A percentile compares a stretch with the other conserved stretches of the same genome.
These are phyloP conservation scores for Drosophila birchii DNA, from an alignment of 2,888 invertebrate species.

Conservation along the genomic window DNA sequence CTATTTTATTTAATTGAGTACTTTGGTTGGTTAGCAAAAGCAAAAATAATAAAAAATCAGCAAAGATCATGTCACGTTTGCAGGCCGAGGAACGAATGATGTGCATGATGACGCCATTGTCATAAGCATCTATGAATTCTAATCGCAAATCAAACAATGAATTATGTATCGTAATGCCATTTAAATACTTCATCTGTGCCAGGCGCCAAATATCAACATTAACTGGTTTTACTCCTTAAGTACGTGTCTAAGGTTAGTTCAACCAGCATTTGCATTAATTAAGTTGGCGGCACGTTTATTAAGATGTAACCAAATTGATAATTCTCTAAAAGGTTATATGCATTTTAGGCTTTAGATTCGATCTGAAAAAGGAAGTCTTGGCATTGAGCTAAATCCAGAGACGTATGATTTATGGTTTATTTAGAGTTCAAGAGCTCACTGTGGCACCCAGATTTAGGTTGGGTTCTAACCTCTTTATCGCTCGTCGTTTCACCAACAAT, in stretches of 20 bases:
- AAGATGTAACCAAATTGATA: constrained; percentile 22
- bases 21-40: constrained; percentile 32
- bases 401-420: neutral
- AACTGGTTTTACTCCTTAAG: constrained; percentile 29
- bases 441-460: constrained; percentile 2
- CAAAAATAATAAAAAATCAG: constrained; percentile 20
- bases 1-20: constrained; percentile 72
- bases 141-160: constrained; percentile 64
- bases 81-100: constrained; percentile 23
- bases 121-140: constrained; percentile 49
- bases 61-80: constrained; percentile 55
- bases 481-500: constrained; percentile 14
- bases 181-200: constrained; percentile 23
- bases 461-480: neutral
- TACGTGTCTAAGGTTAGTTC: constrained; percentile 33
- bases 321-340: constrained; percentile 14
- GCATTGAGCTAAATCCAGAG: neutral
- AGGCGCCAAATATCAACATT: constrained; percentile 32
- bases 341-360: constrained; percentile 1
- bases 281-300: constrained; percentile 35
- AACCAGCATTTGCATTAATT: constrained; percentile 58
- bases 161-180: constrained; percentile 59
- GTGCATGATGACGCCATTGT: constrained; percentile 59
- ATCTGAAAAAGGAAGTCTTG: neutral
- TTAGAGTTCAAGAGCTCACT: neutral